A percentile compares a stretch with the other conserved stretches of the same genome.
These are phyloP conservation scores for Leptopilina drosophilae DNA, from an alignment of 2,888 invertebrate species.

Conservation along the genomic window DNA sequence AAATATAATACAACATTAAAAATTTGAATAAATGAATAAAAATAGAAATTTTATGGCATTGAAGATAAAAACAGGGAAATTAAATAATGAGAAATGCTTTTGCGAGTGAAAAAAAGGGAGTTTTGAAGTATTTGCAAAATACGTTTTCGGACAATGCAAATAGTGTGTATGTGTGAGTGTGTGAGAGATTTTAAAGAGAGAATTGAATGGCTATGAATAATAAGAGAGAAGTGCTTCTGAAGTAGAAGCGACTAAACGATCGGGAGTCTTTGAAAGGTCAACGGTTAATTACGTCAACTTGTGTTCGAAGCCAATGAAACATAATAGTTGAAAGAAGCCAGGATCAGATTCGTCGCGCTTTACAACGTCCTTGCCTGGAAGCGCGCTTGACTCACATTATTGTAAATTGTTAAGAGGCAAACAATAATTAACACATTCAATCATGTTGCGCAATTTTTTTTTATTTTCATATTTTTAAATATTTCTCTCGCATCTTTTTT, in stretches of 20 bases:
- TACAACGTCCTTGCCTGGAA: slow-evolving; percentile 68
- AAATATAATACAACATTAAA: too few relatives aligned
- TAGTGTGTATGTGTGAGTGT: not conserved
- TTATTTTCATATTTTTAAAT: too few relatives aligned
- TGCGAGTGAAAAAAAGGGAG: not conserved
- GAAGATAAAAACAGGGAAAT: too few relatives aligned
- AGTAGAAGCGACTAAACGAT: slow-evolving; percentile 58
- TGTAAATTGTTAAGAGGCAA: slow-evolving; percentile 69
- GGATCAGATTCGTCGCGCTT: slow-evolving; percentile 53
- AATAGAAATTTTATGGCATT: too few relatives aligned
- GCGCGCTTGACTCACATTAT: slow-evolving; percentile 69
- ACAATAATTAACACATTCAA: slow-evolving; percentile 72
- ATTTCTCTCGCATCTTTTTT: too few relatives aligned
- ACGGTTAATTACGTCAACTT: slow-evolving; percentile 62
- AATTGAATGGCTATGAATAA: too few relatives aligned
- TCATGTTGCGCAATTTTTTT: slow-evolving; percentile 65
- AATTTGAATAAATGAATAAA: too few relatives aligned
- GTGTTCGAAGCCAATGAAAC: slow-evolving; percentile 49
- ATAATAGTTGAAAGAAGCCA: slow-evolving; percentile 47
- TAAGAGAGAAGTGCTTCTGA: slow-evolving; percentile 48
- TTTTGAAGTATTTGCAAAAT: not conserved
- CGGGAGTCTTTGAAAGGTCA: slow-evolving; percentile 61
- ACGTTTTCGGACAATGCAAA: not conserved
- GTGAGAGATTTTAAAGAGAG: not conserved
- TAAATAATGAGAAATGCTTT: too few relatives aligned